Base-by-base conservation (phyloP, 2,888 invertebrate species). In the Lepidochrysops patricia region DNA sequence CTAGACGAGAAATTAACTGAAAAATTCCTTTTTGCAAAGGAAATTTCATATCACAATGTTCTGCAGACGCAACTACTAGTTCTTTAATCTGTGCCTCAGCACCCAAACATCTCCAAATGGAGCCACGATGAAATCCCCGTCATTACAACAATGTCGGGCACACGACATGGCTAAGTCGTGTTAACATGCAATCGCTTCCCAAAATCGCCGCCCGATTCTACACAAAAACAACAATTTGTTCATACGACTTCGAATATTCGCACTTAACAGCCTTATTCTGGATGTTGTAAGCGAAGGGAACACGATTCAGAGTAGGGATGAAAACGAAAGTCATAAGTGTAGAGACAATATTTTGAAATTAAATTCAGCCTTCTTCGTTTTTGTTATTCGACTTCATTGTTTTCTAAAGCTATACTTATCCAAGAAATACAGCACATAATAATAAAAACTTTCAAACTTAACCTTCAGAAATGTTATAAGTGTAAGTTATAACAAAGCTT, bases 221-320 rank as follows among this genome's bases (percentile, higher is more conserved):
- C 62, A 67, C 66, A 67, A 75, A 76, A 76, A 76, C 54, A 71
- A 70, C 61, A 63, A 57, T 48, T 48, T 60, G 50, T 25, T n/a
- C 60, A 57, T 56, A 32, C 54, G 12, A 29, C 32, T 32, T 12
- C 32, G 4, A 54, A 54, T 54, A 54, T 54, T 54, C 19, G 4
- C 9, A 32, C 52, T 19, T 12, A 15, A 29, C 32, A 32, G 19
- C 32, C 29, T 4, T 54, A 54, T 54, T 54, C 54, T 19, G 54
- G 4, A 15, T 27, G 15, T 9, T 27, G 6, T 1, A 1, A 7
- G 25, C 52, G 52, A 52, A 9, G 2, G 3, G 9, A 9, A 9
- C 7, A 9, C 3, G 12, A 43, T 43, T 9, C 23, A 9, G 6
- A 13, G 7, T 43, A 9, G 6, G 15, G 7, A 43, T 7, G 43